These are phyloP conservation scores for Corythoichthys haematopterus DNA, from an alignment of 2,113 vertebrate genomes.

Conservation along the genomic window DNA sequence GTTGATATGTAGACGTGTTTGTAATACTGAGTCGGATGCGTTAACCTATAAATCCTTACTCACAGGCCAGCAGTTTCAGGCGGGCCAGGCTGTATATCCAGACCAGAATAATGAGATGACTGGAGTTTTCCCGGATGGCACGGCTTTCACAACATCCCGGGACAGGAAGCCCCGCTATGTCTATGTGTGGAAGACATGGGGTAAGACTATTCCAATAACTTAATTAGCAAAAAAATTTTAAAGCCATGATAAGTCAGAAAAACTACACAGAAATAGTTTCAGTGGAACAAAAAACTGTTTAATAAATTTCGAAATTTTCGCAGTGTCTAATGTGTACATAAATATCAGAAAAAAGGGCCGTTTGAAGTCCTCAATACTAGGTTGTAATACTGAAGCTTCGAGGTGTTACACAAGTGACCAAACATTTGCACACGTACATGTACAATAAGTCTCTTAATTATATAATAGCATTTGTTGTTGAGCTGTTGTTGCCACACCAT, in stretches of 20 bases:
- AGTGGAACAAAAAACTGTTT: background rate
- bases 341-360: too few species aligned
- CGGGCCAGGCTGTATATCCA: constrained; percentile 81
- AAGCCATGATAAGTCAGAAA: background rate
- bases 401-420: too few species aligned
- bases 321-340: too few species aligned
- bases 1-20: background rate
- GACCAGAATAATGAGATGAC: constrained; percentile 50
- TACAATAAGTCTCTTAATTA: too few species aligned
- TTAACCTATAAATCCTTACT: background rate
- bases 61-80: constrained; percentile 74
- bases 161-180: constrained; percentile 75
- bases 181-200: constrained; percentile 90
- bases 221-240: background rate
- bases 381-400: too few species aligned
- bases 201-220: constrained; percentile 60
- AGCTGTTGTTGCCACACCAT: background rate
- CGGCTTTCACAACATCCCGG: constrained; percentile 61
- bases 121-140: constrained; percentile 81
- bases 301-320: background rate
- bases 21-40: background rate
- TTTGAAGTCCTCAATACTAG: too few species aligned
- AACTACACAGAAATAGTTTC: background rate
- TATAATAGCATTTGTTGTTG: background rate
- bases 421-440: too few species aligned